Percentiles rank a stretch among this genome's conserved stretches.
Evolutionary conservation across 2,113 vertebrate species (phyloP).

Genomic region (Mesitornis unicolor): DNA sequence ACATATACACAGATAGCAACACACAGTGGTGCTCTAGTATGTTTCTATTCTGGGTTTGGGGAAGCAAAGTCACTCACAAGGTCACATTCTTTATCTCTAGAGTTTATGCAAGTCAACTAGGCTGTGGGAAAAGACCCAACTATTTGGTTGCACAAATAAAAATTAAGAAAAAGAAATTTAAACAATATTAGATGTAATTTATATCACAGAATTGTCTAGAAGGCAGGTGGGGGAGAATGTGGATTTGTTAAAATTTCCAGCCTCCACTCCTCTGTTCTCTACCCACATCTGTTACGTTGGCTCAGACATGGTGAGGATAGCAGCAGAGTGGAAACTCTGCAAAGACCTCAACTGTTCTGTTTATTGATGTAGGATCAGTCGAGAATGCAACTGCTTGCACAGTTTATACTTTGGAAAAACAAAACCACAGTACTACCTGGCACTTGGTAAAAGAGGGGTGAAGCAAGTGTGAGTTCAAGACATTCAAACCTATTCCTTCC

Average conservation of each 20-base stretch:
- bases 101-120: slow-evolving; percentile 26
- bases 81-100: slow-evolving; percentile 56
- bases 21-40: slow-evolving; percentile 8
- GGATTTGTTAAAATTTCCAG: background rate
- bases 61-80: slow-evolving; percentile 53
- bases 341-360: background rate
- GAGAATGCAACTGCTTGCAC: background rate
- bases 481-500: background rate
- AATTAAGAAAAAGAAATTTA: background rate
- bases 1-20: slow-evolving; percentile 17
- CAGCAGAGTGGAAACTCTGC: background rate
- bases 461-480: background rate
- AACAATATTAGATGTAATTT: background rate
- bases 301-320: background rate
- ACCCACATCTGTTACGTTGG: background rate
- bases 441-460: background rate
- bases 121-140: slow-evolving; percentile 31
- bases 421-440: background rate
- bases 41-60: slow-evolving; percentile 48
- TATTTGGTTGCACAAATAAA: background rate
- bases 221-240: background rate
- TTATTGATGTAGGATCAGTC: background rate
- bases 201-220: background rate
- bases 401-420: background rate
- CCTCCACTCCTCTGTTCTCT: slow-evolving; percentile 5